Base-by-base conservation (phyloP, 37 sponge, comb jelly and placozoan species). In the Theonella swinhoei region DNA sequence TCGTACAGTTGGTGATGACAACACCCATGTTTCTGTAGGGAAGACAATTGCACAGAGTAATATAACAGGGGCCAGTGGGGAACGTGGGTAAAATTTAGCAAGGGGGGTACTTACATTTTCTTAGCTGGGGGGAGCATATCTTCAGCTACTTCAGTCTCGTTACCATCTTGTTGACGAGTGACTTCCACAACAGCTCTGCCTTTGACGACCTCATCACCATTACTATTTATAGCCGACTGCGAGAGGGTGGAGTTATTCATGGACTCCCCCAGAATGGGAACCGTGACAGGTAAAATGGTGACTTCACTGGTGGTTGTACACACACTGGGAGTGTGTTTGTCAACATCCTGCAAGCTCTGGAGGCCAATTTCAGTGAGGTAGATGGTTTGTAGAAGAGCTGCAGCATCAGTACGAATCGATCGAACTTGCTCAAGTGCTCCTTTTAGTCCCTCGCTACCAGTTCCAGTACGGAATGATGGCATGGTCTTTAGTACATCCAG, bases 281-380 rank as follows among this genome's bases (percentile, higher is more conserved):
- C 54, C 11, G 22, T 68, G 29, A 31, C 69, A 11, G 69, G 14
- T 29, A 68, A 20, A 68, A 68, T 68, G 38, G 74, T 34, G 37
- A 72, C 22, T 11, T 42, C 47, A 4, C 77, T 22, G 42, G 61
- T 19, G 11, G 66, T 3, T 7, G 39, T 35, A 62, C 8, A 22
- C 11, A 66, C 4, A 7, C 7, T 8, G 67, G 26, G 7, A 30
- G 30, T 29, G 31, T 9, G n/a, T 19, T 66, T 66, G 31, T 66
- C 67, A 24, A 66, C 36, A 20, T 76, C 60, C 29, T 73, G 76
- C 40, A 87, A n/a, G 39, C 89, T 88, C 73, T 82, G 83, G 5
- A 88, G 77, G 0, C 89, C 89, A 1, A 88, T 88, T 70, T 88
- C 89, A n/a, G 83, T 71, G 4, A 88, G 78, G 54, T 88, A 88